A percentile compares a stretch with the other conserved stretches of the same genome.
Conservation (phyloP, 2,113 vertebrate genomes). For the Ceyx melanurus region DNA sequence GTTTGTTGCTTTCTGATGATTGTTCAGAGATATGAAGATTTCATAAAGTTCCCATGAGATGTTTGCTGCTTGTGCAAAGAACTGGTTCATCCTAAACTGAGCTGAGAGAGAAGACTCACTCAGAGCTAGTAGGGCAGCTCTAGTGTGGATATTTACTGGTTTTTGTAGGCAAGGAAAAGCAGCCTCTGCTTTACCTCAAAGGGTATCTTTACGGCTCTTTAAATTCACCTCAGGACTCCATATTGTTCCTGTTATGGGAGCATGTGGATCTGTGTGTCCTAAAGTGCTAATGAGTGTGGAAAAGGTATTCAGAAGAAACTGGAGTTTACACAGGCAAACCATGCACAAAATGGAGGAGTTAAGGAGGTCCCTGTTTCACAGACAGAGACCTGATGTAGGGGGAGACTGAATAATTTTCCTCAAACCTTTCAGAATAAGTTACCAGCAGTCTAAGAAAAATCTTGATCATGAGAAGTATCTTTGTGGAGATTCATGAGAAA, state of each 20-base stretch:
- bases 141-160: background rate
- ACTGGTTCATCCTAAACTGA: background rate
- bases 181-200: background rate
- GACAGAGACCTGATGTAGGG: background rate
- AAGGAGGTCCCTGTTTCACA: background rate
- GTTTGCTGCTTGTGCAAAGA: background rate
- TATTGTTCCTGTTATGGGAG: background rate
- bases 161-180: background rate
- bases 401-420: background rate
- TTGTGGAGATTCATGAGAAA: background rate
- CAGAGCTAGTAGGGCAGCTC: background rate
- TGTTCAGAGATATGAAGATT: background rate
- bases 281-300: fast-evolving
- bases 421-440: background rate
- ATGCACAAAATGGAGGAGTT: background rate
- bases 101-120: background rate
- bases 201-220: background rate
- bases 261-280: background rate
- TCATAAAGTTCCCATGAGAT: background rate
- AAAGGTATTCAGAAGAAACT: background rate
- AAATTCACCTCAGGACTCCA: background rate
- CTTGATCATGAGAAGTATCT: background rate
- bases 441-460: background rate
- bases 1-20: background rate
- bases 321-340: background rate